Percentiles rank a stretch among this genome's conserved stretches.
Evolutionary conservation across 2,888 invertebrate species (phyloP).

Genomic region (Eucriotettix oculatus): DNA sequence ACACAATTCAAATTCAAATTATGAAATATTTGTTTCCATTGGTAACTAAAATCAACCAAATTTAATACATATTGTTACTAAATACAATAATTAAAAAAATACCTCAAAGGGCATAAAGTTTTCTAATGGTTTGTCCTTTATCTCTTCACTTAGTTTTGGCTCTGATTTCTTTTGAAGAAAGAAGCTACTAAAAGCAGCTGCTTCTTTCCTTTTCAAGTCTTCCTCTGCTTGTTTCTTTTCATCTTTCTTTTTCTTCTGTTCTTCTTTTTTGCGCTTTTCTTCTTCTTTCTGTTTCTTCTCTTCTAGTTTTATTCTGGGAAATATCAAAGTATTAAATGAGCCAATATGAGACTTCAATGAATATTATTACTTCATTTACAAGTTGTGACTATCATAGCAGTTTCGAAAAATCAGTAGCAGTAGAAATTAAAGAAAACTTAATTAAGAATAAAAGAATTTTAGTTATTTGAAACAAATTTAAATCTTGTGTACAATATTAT

Average conservation of each 20-base stretch:
- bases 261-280: slow-evolving; percentile 31
- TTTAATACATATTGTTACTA: neutral
- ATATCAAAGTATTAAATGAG: neutral
- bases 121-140: slow-evolving; percentile 16
- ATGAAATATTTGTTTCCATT: neutral
- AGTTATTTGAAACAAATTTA: too few species aligned
- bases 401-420: neutral
- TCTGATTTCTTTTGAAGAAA: slow-evolving; percentile 49
- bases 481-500: too few species aligned
- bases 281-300: slow-evolving; percentile 32
- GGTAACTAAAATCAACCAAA: neutral
- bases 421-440: too few species aligned
- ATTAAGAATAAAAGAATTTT: too few species aligned
- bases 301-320: slow-evolving; percentile 16
- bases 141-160: slow-evolving; percentile 24
- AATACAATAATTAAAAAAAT: slow-evolving; percentile 3
- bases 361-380: neutral
- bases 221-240: slow-evolving; percentile 35
- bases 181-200: slow-evolving; percentile 65
- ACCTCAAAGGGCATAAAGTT: slow-evolving; percentile 48
- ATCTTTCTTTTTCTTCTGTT: slow-evolving; percentile 37
- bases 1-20: too few species aligned
- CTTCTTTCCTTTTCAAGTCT: slow-evolving; percentile 30
- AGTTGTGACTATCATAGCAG: neutral
- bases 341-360: neutral